Evolutionary conservation across 2,797 vertebrate species (phyloP), one percentile per base, ranked within the genome.

Genomic region (Dermochelys coriacea): DNA sequence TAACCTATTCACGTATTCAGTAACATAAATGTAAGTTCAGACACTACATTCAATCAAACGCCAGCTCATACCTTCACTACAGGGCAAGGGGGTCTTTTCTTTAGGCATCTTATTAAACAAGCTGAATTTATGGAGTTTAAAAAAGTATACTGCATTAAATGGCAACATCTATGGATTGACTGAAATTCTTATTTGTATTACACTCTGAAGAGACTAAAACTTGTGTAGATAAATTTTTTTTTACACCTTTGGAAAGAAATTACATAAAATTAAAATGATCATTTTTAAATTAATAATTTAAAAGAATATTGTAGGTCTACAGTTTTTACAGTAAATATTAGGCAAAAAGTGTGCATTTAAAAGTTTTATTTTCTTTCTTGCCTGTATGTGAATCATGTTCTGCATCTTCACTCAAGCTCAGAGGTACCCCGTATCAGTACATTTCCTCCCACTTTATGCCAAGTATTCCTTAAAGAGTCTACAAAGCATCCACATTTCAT

Each of bases 51-150:
- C 80, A 41, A 71, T 91, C 74, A 88, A 86, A 61, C 92, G 97
- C 93, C 89, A 95, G 87, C 86, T 95, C 25, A 91, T 29, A 81
- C 27, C 83, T 86, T 89, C 84, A 93, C 95, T 97, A 86, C 31
- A 81, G 93, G 94, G 95, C 92, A 95, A 97, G 96, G 95, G 95
- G 93, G 90, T 91, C 86, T 96, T 81, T 92, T 95, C 84, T 89
- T 57, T 84, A 91, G 93, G 78, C 1, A 8, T 45, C 94, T 86
- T 71, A 89, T 94, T 8, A 95, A 97, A 89, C 12, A 27, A 61
- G 84, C 80, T 78, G 47, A 95, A 94, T 93, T 92, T 3, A 50
- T 3, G 23, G 93, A 90, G 59, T 77, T 0, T 90, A 86, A 94
- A 93, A 83, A 80, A 34, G 5, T 2, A 83, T n/a, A 84, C 61